phyloP scores from a whole-genome alignment of 2,888 invertebrate genomes.

The Epistrophe grossulariae region DNA sequence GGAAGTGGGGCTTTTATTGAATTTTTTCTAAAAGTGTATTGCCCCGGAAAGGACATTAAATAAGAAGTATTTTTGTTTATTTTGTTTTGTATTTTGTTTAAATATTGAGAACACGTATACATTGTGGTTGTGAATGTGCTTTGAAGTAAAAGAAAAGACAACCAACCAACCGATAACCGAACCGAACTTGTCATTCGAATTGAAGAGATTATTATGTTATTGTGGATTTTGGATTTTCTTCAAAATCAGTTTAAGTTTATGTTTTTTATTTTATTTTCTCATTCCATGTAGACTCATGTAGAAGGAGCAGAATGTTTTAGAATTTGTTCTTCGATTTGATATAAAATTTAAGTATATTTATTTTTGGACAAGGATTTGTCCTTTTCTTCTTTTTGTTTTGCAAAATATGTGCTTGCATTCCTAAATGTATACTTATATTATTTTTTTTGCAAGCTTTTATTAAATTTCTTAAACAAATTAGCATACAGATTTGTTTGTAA shows the following conservation, averaged over 20 bases:
- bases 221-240: conserved; percentile 36
- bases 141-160: conserved; percentile 40
- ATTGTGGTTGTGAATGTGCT: conserved; percentile 57
- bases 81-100: conserved; percentile 35
- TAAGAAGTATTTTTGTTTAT: conserved; percentile 42
- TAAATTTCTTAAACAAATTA: too few relatives aligned
- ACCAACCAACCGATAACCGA: conserved; percentile 29
- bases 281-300: too few relatives aligned
- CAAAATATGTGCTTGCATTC: background rate
- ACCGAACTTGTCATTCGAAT: conserved; percentile 42
- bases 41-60: conserved; percentile 61
- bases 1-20: conserved; percentile 43
- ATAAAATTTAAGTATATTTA: background rate
- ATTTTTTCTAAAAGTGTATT: conserved; percentile 45
- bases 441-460: too few relatives aligned
- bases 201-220: conserved; percentile 31
- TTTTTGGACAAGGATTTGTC: background rate
- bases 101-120: conserved; percentile 67
- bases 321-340: background rate
- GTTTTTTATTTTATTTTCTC: background rate
- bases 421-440: background rate
- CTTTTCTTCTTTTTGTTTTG: background rate
- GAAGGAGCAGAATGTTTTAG: background rate
- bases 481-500: too few relatives aligned
- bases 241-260: conserved; percentile 13